Evolutionary conservation across 2,888 invertebrate species (phyloP), one percentile per base, ranked within the genome.

Genomic region (Bhutanitis thaidina): DNA sequence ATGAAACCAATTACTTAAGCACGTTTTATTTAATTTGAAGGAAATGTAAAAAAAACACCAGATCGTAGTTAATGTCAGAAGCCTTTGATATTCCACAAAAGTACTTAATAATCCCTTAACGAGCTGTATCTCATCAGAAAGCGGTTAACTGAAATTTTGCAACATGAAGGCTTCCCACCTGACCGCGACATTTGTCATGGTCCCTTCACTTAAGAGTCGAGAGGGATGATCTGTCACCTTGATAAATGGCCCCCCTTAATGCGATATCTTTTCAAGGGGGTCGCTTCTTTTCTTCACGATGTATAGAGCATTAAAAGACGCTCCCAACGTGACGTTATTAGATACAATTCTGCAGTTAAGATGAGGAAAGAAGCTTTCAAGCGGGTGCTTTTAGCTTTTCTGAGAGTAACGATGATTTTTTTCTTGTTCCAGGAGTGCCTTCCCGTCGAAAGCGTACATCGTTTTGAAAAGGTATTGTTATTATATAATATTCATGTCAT

Each of bases 111-210:
- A n/a, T 4, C n/a, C 30, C 30, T 30, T 30, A 30, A 30, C 30
- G 30, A 30, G 3, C 10, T 30, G n/a, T 30, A n/a, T n/a, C 30
- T 3, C n/a, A 16, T 67, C 62, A 60, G 52, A 57, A 59, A 60
- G 52, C 57, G 65, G 69, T 76, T 78, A 82, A 80, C 73, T 78
- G 73, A 76, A 74, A 73, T 69, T 74, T 67, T 68, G 73, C 69
- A 71, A 70, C 64, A 61, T 58, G 38, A 59, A 48, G 66, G 66
- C 68, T 80, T 80, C 80, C 79, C 81, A 86, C 86, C 85, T 87
- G 84, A 75, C 83, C 82, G 65, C 61, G 62, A 71, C 83, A 86
- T 86, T 85, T 79, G 83, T 86, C 86, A 86, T 77, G 56, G 63
- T 58, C 59, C 60, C 64, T 41, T 46, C 46, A 32, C 46, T 46